phyloP scores from a whole-genome alignment of 2,888 invertebrate genomes.

The Eubasilissa splendida region DNA sequence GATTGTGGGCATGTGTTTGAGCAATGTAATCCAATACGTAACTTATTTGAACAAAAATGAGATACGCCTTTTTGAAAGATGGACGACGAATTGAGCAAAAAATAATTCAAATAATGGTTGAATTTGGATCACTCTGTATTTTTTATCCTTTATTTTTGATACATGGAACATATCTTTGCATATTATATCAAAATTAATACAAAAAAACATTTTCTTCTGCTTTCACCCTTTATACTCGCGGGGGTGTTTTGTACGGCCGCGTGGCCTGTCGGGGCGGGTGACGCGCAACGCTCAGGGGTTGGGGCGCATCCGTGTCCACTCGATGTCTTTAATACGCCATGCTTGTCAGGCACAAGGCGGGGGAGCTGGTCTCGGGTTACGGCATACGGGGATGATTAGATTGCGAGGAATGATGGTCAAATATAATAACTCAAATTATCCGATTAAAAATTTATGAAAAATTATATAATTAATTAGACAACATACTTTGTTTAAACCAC shows the following conservation, averaged over 20 bases:
- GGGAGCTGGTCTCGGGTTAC: neutral
- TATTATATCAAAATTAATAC: neutral
- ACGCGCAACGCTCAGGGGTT: neutral
- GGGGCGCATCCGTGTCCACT: constrained; percentile 10
- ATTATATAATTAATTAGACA: too few species aligned
- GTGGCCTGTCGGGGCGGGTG: constrained; percentile 19
- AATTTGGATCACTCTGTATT: too few species aligned
- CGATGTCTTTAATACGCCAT: constrained; percentile 7
- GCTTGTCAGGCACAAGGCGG: constrained; percentile 15
- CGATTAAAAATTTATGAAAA: too few species aligned
- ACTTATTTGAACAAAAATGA: too few species aligned
- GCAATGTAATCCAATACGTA: too few species aligned
- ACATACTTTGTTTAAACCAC: too few species aligned
- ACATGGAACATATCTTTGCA: neutral
- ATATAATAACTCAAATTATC: neutral
- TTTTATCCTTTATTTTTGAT: too few species aligned
- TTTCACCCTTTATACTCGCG: neutral
- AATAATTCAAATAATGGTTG: too few species aligned
- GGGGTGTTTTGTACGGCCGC: neutral
- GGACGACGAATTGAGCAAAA: too few species aligned
- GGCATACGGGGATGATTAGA: neutral
- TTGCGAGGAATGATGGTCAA: neutral
- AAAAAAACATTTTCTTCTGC: neutral
- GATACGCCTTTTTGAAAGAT: too few species aligned
- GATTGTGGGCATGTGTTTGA: too few species aligned